Evolutionary conservation across 1,140 invertebrate species (phyloP).

Genomic region (Arion vulgaris): DNA sequence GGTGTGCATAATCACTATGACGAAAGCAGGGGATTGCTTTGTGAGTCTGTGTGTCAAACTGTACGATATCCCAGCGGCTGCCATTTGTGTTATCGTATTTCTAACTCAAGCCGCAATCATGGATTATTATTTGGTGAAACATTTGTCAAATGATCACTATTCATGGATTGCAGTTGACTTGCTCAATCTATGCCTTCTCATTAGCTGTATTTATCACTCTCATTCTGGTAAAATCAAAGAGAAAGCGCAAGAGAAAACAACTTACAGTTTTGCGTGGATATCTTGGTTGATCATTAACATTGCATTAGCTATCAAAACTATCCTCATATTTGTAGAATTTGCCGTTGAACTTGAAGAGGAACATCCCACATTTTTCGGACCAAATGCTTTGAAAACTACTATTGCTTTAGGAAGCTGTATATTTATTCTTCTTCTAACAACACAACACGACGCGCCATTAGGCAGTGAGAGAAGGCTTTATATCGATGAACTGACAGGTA

Average conservation of each 20-base stretch:
- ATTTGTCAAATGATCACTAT: background rate
- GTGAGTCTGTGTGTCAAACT: background rate
- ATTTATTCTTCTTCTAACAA: slow-evolving; percentile 11
- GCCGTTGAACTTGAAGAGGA: slow-evolving; percentile 4
- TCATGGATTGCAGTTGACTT: background rate
- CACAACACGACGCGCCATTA: slow-evolving; percentile 10
- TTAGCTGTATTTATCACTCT: background rate
- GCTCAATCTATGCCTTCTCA: background rate
- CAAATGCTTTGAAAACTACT: slow-evolving; percentile 15
- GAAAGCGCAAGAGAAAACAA: background rate
- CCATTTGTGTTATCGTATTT: background rate
- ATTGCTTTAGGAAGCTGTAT: slow-evolving; percentile 14
- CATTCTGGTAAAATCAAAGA: background rate
- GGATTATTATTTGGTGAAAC: slow-evolving; percentile 15
- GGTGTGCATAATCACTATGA: background rate
- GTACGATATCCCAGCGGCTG: background rate
- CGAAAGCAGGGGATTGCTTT: background rate
- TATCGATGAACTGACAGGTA: slow-evolving; percentile 6
- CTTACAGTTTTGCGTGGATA: slow-evolving; percentile 21
- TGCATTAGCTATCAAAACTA: background rate
- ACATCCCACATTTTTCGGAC: slow-evolving; percentile 13
- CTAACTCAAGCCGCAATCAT: background rate
- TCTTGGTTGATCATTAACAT: slow-evolving; percentile 27
- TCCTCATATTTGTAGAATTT: background rate
- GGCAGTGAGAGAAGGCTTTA: background rate